These are phyloP conservation scores for Agraylea sexmaculata DNA, from an alignment of 1,140 invertebrate genomes.

Conservation along the genomic window DNA sequence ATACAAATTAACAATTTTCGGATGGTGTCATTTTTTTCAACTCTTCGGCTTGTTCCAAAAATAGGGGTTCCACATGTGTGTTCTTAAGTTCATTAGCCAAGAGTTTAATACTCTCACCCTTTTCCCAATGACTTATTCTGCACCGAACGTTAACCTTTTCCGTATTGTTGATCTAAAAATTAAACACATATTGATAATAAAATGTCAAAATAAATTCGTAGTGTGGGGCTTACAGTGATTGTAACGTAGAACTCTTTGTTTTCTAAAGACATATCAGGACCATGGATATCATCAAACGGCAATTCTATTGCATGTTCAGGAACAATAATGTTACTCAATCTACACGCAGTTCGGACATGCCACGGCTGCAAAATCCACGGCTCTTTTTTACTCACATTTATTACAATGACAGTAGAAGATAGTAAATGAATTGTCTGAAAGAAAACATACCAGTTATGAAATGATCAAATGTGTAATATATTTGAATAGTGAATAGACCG, in stretches of 20 bases:
- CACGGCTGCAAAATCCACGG: conserved; percentile 73
- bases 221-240: conserved; percentile 58
- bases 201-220: conserved; percentile 3
- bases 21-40: conserved; percentile 22
- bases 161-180: conserved; percentile 40
- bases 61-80: conserved; percentile 37
- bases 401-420: conserved; percentile 39
- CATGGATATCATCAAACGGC: conserved; percentile 58
- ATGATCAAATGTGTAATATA: neutral
- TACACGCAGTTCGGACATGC: conserved; percentile 62
- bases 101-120: conserved; percentile 43
- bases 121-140: conserved; percentile 57
- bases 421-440: conserved; percentile 47
- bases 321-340: conserved; percentile 53
- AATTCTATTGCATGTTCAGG: conserved; percentile 60
- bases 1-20: no score
- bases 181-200: conserved; percentile 3
- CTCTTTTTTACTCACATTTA: conserved; percentile 63
- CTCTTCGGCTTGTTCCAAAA: conserved; percentile 32
- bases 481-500: conserved; percentile 2
- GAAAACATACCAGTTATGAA: conserved; percentile 12
- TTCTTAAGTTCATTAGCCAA: conserved; percentile 45
- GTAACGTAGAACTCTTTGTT: conserved; percentile 70
- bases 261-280: conserved; percentile 64
- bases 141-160: conserved; percentile 60